Evolutionary conservation across 2,797 vertebrate species (phyloP).

Genomic region (Oceanodroma leucorhoa): DNA sequence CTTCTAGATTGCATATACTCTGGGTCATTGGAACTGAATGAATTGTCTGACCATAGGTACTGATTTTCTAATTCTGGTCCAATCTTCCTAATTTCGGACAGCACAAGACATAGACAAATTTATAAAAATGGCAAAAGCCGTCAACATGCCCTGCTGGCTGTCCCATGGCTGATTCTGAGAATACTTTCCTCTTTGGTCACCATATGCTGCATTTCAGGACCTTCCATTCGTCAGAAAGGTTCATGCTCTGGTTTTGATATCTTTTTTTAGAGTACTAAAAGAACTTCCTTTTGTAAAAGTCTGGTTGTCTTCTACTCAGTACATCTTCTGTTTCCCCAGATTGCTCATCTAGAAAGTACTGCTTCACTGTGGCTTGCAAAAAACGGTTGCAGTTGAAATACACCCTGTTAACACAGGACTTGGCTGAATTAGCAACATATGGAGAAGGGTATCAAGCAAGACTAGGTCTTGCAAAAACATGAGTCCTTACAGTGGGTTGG

Average conservation of each 20-base stretch:
- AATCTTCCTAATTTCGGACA: background rate
- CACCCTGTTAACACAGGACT: rapidly evolving
- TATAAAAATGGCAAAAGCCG: background rate
- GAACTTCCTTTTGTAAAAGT: background rate
- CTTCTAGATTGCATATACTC: background rate
- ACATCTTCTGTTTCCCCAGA: background rate
- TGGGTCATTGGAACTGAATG: background rate
- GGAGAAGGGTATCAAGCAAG: background rate
- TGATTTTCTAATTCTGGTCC: background rate
- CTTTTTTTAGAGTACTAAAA: background rate
- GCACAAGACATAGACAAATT: background rate
- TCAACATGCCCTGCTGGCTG: background rate
- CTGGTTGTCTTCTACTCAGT: background rate
- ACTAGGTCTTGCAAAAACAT: background rate
- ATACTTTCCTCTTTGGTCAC: background rate
- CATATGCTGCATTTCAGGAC: background rate
- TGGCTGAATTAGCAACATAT: background rate
- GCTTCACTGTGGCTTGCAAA: background rate
- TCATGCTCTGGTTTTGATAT: background rate
- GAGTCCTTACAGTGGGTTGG: background rate
- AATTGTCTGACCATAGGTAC: background rate
- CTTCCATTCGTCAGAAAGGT: background rate
- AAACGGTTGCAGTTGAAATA: background rate
- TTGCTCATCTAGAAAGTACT: background rate
- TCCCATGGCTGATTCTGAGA: background rate